phyloP scores from a whole-genome alignment of 2,113 vertebrate genomes.

The Periophthalmodon schlosseri region DNA sequence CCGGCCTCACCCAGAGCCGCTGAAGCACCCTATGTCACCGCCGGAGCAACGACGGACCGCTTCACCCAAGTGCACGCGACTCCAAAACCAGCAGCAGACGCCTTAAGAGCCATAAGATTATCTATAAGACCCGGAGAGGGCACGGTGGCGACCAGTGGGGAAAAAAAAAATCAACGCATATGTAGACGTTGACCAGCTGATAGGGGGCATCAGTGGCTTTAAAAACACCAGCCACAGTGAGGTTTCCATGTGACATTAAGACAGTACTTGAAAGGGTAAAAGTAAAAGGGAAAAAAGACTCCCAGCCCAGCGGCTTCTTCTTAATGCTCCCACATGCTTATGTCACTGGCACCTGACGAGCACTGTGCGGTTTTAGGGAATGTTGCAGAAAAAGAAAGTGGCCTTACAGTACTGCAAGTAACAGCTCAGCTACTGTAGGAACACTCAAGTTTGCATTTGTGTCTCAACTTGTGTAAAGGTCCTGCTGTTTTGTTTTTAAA shows the following conservation, averaged over 20 bases:
- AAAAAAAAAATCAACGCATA: constrained; percentile 23
- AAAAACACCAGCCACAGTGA: constrained; percentile 44
- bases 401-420: constrained; percentile 49
- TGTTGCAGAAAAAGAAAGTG: constrained; percentile 47
- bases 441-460: constrained; percentile 43
- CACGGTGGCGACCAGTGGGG: constrained; percentile 42
- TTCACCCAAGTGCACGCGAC: constrained; percentile 10
- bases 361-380: constrained; percentile 63
- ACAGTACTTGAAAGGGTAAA: constrained; percentile 63
- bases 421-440: constrained; percentile 60
- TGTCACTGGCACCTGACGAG: constrained; percentile 70
- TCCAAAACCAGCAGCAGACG: constrained; percentile 39
- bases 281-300: constrained; percentile 60
- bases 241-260: constrained; percentile 41
- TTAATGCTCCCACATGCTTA: constrained; percentile 69
- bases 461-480: background rate
- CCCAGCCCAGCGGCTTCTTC: constrained; percentile 62
- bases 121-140: constrained; percentile 39
- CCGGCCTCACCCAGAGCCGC: constrained; percentile 60
- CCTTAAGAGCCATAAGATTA: constrained; percentile 54
- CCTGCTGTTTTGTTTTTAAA: background rate
- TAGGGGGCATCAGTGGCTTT: no score
- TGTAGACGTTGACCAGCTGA: constrained; percentile 9
- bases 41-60: constrained; percentile 51
- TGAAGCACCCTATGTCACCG: constrained; percentile 56